Base-by-base conservation (phyloP, 1,140 invertebrate species). In the Drosophila asahinai region DNA sequence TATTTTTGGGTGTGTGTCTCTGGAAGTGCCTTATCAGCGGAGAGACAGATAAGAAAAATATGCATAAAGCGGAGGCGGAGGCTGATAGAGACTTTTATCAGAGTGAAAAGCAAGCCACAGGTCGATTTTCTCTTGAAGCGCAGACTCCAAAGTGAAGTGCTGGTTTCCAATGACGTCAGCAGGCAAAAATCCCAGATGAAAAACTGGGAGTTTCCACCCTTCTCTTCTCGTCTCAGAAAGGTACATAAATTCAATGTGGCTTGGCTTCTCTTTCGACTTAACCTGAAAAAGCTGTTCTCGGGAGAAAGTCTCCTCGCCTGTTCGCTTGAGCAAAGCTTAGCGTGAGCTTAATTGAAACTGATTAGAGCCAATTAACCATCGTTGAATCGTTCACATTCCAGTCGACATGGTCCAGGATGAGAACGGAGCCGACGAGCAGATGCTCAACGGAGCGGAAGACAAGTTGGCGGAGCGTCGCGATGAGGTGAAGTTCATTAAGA, bases 401-500 rank as follows among this genome's bases (percentile, higher is more conserved):
- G 71, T 40, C 25, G 78, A 90, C 36, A 92, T 92, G 91, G 91
- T 91, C 15, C 86, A 89, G 27, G 91, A 92, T 45, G 84, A 92
- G 48, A 89, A 89, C 92, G 95, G 94, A 6, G 95, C 95, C 5
- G 94, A 95, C 61, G 96, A 96, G 84, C 95, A 95, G 77, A 95
- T 96, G 94, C 94, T 96, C 2, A 74, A 68, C 12, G 51, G 66
- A 22, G 94, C 95, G 51, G 95, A 95, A 5, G 94, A 94, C 2
- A 95, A 95, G 78, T 93, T 94, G 64, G 84, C 95, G 7, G 93
- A 94, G 22, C 94, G 94, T 36, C 95, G 95, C 61, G 95, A 95
- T 38, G 93, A 94, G 66, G 95, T 97, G 2, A 97, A 96, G 93
- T 96, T 96, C 75, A 95, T 95, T 38, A 94, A 94, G 27, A 94